Evolutionary conservation across 2,888 invertebrate species (phyloP).

Genomic region (Tanytarsus gracilentus): DNA sequence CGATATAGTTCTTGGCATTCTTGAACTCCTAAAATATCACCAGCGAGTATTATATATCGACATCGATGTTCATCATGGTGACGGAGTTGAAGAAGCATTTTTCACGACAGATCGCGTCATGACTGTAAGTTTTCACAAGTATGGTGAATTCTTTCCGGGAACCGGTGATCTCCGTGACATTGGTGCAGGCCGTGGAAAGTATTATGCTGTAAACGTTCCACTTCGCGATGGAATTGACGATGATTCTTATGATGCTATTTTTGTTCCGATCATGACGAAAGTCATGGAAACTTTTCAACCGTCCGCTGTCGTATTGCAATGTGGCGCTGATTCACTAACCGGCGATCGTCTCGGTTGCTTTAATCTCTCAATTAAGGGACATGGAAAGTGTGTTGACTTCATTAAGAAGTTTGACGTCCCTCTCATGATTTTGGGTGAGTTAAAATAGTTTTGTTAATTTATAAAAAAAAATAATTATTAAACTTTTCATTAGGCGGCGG

Average conservation of each 20-base stretch:
- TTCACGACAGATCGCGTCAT: constrained; percentile 99
- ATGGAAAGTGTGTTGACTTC: constrained; percentile 96
- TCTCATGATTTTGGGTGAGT: constrained; percentile 66
- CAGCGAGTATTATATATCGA: constrained; percentile 96
- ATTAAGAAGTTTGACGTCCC: constrained; percentile 96
- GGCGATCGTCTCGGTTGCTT: constrained; percentile 96
- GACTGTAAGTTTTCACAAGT: constrained; percentile 95
- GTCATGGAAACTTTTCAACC: constrained; percentile 99
- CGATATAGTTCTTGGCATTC: constrained; percentile 94
- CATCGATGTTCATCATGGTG: constrained; percentile 99
- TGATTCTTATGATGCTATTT: constrained; percentile 92
- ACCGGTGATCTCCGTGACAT: constrained; percentile 73
- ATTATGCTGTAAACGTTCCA: constrained; percentile 98
- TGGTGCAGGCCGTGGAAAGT: constrained; percentile 86
- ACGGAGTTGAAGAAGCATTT: constrained; percentile 99
- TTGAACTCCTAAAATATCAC: constrained; percentile 94
- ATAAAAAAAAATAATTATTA: no score
- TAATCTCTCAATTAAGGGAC: constrained; percentile 92
- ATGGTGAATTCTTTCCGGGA: constrained; percentile 99
- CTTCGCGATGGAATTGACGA: constrained; percentile 98
- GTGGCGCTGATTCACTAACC: constrained; percentile 96
- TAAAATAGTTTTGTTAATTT: not conserved
- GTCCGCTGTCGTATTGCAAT: constrained; percentile 94
- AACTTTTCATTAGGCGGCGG: no score
- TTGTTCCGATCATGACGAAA: constrained; percentile 90